Conservation (phyloP, 2,113 vertebrate genomes). For the Polyodon spathula region DNA sequence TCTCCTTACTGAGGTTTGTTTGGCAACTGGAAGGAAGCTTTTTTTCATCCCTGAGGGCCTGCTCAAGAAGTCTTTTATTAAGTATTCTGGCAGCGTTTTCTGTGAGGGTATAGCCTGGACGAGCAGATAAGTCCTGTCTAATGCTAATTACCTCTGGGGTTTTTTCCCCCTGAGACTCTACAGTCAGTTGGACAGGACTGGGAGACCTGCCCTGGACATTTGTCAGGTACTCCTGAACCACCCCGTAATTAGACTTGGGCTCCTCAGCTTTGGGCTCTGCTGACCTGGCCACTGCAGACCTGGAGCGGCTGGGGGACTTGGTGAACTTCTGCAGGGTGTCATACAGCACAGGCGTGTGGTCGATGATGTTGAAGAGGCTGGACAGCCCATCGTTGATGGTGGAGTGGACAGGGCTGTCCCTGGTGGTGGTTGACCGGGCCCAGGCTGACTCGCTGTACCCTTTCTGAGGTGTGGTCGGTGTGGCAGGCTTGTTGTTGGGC, state of each 20-base stretch:
- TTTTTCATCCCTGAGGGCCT: constrained; percentile 78
- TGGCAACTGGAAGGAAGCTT: constrained; percentile 48
- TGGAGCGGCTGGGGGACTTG: constrained; percentile 69
- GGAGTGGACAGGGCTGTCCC: constrained; percentile 93
- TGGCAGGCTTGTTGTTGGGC: constrained; percentile 48
- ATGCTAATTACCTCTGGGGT: constrained; percentile 68
- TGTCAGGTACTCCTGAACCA: constrained; percentile 57
- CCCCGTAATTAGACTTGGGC: constrained; percentile 32
- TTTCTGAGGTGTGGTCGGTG: constrained; percentile 68
- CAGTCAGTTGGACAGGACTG: constrained; percentile 73
- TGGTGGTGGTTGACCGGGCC: constrained; percentile 91
- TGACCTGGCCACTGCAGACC: constrained; percentile 54
- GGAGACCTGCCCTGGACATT: constrained; percentile 74
- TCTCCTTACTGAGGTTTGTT: constrained; percentile 48
- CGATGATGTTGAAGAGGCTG: constrained; percentile 97
- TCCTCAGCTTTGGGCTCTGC: constrained; percentile 38
- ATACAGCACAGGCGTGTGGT: constrained; percentile 75
- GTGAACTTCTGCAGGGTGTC: constrained; percentile 74
- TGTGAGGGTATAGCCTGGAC: constrained; percentile 78
- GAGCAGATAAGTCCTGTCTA: constrained; percentile 83
- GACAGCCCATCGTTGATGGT: constrained; percentile 95
- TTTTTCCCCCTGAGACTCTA: constrained; percentile 71
- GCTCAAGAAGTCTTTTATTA: constrained; percentile 86
- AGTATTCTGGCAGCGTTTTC: constrained; percentile 87
- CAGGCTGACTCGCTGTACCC: constrained; percentile 90